A percentile compares a stretch with the other conserved stretches of the same genome.
Evolutionary conservation across 2,113 vertebrate genomes (phyloP).

Genomic region (Egretta garzetta): DNA sequence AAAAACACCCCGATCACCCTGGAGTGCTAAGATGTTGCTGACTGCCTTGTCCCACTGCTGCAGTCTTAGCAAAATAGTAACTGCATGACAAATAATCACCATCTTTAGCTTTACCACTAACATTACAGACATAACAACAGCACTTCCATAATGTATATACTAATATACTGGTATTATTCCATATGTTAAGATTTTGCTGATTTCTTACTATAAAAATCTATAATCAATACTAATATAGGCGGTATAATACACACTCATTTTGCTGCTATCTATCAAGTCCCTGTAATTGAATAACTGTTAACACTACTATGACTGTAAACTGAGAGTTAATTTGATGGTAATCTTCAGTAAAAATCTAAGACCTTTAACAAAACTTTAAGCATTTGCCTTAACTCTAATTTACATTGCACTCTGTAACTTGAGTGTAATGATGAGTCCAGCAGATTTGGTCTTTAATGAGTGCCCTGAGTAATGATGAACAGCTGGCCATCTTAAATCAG

Average conservation of each 20-base stretch:
- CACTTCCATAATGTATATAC: neutral
- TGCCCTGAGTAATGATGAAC: conserved; percentile 53
- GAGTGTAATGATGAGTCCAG: conserved; percentile 54
- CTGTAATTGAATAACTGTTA: neutral
- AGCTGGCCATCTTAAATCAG: conserved; percentile 66
- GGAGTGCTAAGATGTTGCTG: neutral
- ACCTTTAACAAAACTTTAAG: neutral
- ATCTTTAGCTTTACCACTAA: neutral
- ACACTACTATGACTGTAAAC: neutral
- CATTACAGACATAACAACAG: neutral
- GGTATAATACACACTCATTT: neutral
- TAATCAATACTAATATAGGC: neutral
- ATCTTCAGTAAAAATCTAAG: neutral
- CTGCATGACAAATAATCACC: neutral
- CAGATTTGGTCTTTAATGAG: conserved; percentile 56
- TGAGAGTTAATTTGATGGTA: neutral
- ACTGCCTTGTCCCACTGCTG: neutral
- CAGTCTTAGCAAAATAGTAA: neutral
- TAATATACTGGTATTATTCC: neutral
- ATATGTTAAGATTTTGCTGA: neutral
- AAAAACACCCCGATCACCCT: neutral
- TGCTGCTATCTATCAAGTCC: neutral
- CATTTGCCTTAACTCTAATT: conserved; percentile 18
- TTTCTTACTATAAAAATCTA: neutral
- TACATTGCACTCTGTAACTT: neutral